A percentile compares a stretch with the other conserved stretches of the same genome.
phyloP scores from a whole-genome alignment of 2,797 vertebrate species.

The Carapus acus region DNA sequence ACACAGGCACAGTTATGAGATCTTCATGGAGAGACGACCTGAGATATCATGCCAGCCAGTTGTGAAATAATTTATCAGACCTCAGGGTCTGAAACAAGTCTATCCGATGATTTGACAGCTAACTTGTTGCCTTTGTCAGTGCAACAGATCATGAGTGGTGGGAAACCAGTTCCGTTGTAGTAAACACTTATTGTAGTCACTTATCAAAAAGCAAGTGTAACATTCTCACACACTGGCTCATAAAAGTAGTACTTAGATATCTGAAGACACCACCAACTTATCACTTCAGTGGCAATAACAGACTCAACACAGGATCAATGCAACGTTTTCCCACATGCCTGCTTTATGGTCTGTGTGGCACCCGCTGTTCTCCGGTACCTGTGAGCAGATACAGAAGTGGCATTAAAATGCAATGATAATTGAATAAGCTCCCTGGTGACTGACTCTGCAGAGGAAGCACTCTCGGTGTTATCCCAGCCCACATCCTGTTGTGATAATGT shows the following conservation, averaged over 20 bases:
- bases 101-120: neutral
- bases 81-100: too few species aligned
- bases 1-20: too few species aligned
- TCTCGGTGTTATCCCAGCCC: slow-evolving; percentile 61
- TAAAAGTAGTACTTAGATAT: slow-evolving; percentile 8
- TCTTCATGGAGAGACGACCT: too few species aligned
- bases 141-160: too few species aligned
- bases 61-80: too few species aligned
- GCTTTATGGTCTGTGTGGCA: slow-evolving; percentile 16
- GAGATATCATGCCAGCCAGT: too few species aligned
- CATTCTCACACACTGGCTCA: slow-evolving; percentile 15
- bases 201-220: neutral
- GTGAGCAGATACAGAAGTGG: slow-evolving; percentile 44
- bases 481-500: slow-evolving; percentile 70
- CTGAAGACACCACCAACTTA: slow-evolving; percentile 13
- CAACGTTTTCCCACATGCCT: slow-evolving; percentile 22
- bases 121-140: neutral
- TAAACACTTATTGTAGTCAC: neutral
- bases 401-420: slow-evolving; percentile 67
- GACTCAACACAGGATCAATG: slow-evolving; percentile 34
- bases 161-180: neutral
- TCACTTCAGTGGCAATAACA: slow-evolving; percentile 28
- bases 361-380: slow-evolving; percentile 29
- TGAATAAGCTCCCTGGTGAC: slow-evolving; percentile 64
- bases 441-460: slow-evolving; percentile 63